phyloP scores from a whole-genome alignment of 2,797 vertebrate species.

The Serranus cabrilla region DNA sequence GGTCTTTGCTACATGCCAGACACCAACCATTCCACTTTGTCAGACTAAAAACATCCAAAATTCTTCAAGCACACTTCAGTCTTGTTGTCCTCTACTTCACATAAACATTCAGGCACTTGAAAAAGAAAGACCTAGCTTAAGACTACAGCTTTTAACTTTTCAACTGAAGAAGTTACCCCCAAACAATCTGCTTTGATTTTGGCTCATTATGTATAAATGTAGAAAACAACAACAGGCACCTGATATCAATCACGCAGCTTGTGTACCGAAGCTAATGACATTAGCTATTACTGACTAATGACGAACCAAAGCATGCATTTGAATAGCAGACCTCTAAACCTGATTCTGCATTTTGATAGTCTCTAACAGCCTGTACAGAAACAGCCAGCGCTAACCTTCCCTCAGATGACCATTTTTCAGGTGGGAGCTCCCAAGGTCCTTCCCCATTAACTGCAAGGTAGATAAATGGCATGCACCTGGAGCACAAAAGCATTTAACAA shows the following conservation, averaged over 20 bases:
- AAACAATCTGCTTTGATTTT: neutral
- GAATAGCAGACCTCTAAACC: neutral
- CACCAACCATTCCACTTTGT: neutral
- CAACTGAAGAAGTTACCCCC: neutral
- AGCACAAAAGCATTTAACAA: constrained; percentile 28
- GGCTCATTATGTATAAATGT: neutral
- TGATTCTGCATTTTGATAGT: neutral
- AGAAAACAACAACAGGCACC: neutral
- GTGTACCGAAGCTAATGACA: neutral
- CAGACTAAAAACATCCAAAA: neutral
- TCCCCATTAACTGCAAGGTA: constrained; percentile 7
- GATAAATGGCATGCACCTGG: constrained; percentile 17
- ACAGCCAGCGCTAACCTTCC: neutral
- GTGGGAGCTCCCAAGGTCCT: constrained; percentile 5
- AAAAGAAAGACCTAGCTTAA: neutral
- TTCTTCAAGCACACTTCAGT: neutral
- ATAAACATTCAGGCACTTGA: neutral
- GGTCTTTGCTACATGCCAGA: neutral
- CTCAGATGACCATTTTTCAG: constrained; percentile 11
- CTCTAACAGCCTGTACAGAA: neutral
- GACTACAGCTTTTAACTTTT: neutral
- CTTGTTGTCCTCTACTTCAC: neutral
- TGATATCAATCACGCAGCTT: neutral
- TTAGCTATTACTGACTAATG: constrained; percentile 1
- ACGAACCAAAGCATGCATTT: neutral